A percentile compares a stretch with the other conserved stretches of the same genome.
Evolutionary conservation across 2,888 invertebrate species (phyloP).

Genomic region (Hetaerina titia): DNA sequence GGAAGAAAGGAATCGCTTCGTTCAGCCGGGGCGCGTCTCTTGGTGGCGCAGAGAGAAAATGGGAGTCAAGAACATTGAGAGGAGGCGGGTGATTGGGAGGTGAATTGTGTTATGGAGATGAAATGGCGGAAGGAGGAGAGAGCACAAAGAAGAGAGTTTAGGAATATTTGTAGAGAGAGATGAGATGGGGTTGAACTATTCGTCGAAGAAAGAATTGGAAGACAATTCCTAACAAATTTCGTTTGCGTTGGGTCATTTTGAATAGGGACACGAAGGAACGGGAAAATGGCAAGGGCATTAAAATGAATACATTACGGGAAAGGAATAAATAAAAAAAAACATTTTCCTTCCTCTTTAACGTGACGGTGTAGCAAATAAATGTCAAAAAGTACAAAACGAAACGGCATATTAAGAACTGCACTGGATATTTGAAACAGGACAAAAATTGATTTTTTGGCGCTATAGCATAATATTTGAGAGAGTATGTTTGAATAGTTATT

Average conservation of each 20-base stretch:
- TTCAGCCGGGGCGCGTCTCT: slow-evolving; percentile 17
- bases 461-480: no score
- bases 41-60: not conserved
- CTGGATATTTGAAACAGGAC: no score
- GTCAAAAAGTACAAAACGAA: no score
- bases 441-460: no score
- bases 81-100: not conserved
- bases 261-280: not conserved
- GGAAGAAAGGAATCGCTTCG: slow-evolving; percentile 28
- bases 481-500: no score
- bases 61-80: not conserved
- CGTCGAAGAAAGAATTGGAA: not conserved
- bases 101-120: not conserved
- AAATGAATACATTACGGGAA: not conserved
- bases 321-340: no score
- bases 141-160: not conserved
- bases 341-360: no score
- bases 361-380: no score
- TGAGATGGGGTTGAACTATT: not conserved
- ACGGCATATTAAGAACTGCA: no score
- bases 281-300: not conserved
- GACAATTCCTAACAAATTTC: no score
- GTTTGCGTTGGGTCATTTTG: no score
- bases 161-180: not conserved
- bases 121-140: not conserved